phyloP scores from a whole-genome alignment of 2,113 vertebrate genomes.

The rabbit (Oryctolagus cuniculus) region DNA sequence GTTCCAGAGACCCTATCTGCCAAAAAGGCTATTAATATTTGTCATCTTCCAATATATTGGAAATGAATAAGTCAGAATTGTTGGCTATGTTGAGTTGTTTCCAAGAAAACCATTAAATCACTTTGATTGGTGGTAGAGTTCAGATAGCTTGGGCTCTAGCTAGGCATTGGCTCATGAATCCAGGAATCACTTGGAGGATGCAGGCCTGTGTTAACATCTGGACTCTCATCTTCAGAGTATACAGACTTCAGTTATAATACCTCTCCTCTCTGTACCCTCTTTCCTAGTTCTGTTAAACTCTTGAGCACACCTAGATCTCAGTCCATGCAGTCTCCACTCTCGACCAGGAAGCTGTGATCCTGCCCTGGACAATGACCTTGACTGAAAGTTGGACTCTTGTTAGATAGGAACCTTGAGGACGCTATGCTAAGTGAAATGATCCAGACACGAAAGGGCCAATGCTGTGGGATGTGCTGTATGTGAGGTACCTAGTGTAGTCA shows the following conservation, averaged over 20 bases:
- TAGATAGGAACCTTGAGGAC: neutral
- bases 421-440: neutral
- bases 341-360: neutral
- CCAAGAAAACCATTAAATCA: neutral
- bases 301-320: no score
- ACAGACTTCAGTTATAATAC: no score
- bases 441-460: neutral
- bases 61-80: neutral
- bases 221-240: no score
- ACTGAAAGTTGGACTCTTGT: neutral
- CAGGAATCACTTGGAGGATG: neutral
- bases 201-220: neutral
- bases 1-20: neutral
- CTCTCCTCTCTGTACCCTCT: neutral
- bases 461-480: no score
- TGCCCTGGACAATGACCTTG: neutral
- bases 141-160: rapidly evolving
- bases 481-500: neutral
- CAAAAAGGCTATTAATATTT: neutral
- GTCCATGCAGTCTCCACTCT: neutral
- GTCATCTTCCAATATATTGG: neutral
- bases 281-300: neutral
- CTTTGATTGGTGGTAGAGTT: neutral
- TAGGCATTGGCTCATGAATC: neutral
- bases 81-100: neutral